Evolutionary conservation across 1,140 invertebrate genomes (phyloP).

Genomic region (Melanaphis sacchari): DNA sequence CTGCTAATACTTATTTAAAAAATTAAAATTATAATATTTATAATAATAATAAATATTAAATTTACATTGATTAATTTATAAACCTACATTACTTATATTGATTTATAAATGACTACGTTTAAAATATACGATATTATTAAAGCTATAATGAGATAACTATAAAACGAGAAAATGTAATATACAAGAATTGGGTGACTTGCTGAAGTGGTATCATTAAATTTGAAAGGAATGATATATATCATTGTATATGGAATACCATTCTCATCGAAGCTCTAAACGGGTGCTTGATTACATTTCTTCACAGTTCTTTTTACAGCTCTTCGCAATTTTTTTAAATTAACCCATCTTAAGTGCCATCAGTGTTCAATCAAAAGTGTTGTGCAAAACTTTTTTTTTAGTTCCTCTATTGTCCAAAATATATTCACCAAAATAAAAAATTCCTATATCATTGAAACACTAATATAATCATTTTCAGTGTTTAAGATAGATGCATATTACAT

Average conservation of each 20-base stretch:
- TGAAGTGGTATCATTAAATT: neutral
- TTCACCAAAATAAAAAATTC: neutral
- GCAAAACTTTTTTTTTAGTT: neutral
- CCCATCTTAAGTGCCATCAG: neutral
- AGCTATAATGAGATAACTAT: neutral
- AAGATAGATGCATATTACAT: too few relatives aligned
- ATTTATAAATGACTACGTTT: neutral
- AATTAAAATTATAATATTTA: neutral
- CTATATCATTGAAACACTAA: neutral
- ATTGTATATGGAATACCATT: conserved; percentile 3
- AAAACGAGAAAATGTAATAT: neutral
- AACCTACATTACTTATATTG: neutral
- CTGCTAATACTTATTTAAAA: neutral
- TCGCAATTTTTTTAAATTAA: neutral
- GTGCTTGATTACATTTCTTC: conserved; percentile 2
- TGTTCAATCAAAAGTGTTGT: neutral
- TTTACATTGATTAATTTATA: neutral
- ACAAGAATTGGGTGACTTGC: neutral
- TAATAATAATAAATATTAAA: neutral
- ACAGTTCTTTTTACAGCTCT: neutral
- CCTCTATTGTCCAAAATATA: neutral
- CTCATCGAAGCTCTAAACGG: neutral
- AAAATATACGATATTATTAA: neutral
- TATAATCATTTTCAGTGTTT: too few relatives aligned
- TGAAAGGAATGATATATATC: conserved; percentile 14